Base-by-base conservation (phyloP, 2,797 vertebrate species). In the Tangara arthus region DNA sequence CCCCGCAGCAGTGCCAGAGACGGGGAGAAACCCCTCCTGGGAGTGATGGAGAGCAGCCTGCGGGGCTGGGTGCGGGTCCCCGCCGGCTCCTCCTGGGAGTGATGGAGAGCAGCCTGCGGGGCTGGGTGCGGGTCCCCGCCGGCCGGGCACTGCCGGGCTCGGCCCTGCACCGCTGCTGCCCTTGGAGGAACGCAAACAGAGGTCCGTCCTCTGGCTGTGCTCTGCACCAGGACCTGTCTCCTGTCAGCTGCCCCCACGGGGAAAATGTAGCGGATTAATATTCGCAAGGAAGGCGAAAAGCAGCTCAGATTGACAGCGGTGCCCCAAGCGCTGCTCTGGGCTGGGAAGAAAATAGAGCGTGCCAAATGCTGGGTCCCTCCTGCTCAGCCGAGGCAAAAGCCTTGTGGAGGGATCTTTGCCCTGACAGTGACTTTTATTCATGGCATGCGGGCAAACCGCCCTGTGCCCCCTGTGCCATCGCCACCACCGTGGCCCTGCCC, bases 81-180 rank as follows among this genome's bases (percentile, higher is more conserved):
- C 8, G 41, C 41, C 41, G 18, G 42, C 42, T 42, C 19, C 42
- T 19, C 39, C 39, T 41, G 41, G 8, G 16, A 42, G 42, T 20
- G 42, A 42, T 42, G 41, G 42, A 42, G 42, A 42, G 42, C 42
- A 11, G 42, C 42, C 19, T 20, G 42, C 19, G 42, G 42, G 42
- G 42, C 19, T 44, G 42, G 10, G 37, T 14, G 37, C 15, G 23
- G 27, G 47, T 12, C 70, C 39, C 46, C 2, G 0, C 13, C 76
- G 18, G 59, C 34, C 2, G 8, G 49, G 28, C 34, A 20, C 9
- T 0, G 3, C 30, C 34, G 35, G 35, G 77, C 66, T 75, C 6
- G 1, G 39, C 35, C 30, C 47, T 21, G 64, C 32, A 1, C 13
- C 0, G 0, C 82, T 60, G 57, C 39, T 28, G 37, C 6, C 0